These are phyloP conservation scores for Mimas tiliae DNA, from an alignment of 2,888 invertebrate genomes.

Conservation along the genomic window DNA sequence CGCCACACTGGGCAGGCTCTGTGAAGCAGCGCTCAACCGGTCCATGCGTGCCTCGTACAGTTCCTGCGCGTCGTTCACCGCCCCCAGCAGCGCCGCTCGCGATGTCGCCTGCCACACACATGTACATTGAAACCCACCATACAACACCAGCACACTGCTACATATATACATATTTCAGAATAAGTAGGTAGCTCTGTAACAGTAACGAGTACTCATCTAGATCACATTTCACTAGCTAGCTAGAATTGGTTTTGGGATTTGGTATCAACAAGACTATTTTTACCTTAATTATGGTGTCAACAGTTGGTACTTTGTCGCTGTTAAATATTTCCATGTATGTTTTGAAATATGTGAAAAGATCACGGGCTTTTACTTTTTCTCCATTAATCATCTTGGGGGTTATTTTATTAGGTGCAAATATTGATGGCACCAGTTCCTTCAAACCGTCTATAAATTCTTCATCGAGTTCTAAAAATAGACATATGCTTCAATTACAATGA, in stretches of 20 bases:
- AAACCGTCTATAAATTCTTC: constrained; percentile 82
- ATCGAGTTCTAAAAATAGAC: constrained; percentile 18
- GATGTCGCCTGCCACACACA: constrained; percentile 30
- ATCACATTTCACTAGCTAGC: too few species aligned
- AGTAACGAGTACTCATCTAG: too few species aligned
- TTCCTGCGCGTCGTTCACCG: constrained; percentile 29
- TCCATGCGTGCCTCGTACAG: constrained; percentile 33
- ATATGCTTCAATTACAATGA: too few species aligned
- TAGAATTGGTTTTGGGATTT: too few species aligned
- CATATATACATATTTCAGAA: too few species aligned
- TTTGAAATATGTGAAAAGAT: constrained; percentile 96
- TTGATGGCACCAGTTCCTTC: constrained; percentile 90
- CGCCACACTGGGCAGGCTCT: constrained; percentile 27
- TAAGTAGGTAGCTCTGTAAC: too few species aligned
- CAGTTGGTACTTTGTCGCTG: constrained; percentile 96
- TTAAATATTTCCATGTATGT: constrained; percentile 97
- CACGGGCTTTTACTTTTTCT: constrained; percentile 93
- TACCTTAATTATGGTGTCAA: constrained; percentile 96
- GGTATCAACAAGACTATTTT: constrained; percentile 44
- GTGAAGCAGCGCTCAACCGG: constrained; percentile 25
- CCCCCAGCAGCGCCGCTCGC: constrained; percentile 30
- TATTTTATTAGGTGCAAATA: constrained; percentile 92
- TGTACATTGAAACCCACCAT: not conserved
- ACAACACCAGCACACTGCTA: too few species aligned
- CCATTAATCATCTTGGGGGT: constrained; percentile 96